phyloP scores from a whole-genome alignment of 2,113 vertebrate genomes.

The Pipa parva region DNA sequence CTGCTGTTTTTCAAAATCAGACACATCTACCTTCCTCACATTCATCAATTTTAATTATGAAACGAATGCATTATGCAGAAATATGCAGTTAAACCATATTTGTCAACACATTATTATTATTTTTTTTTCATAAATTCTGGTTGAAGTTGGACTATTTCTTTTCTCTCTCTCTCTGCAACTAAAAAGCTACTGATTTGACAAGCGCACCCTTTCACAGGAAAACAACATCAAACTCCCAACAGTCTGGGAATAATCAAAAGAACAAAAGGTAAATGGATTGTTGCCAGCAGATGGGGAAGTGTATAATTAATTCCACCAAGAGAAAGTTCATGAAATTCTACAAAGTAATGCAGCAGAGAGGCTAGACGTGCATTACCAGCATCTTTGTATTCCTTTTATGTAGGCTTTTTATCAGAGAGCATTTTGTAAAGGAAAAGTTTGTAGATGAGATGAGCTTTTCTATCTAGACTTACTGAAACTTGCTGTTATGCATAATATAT shows the following conservation, averaged over 20 bases:
- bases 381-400: background rate
- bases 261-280: conserved; percentile 27
- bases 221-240: conserved; percentile 31
- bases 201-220: conserved; percentile 26
- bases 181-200: conserved; percentile 18
- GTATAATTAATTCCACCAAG: conserved; percentile 26
- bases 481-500: no score
- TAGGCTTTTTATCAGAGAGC: background rate
- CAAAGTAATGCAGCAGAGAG: conserved; percentile 22
- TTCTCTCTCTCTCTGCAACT: conserved; percentile 1
- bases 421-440: no score
- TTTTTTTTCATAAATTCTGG: no score
- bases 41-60: no score
- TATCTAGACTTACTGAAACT: no score
- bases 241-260: conserved; percentile 38
- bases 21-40: no score
- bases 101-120: background rate
- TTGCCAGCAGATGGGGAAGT: conserved; percentile 40
- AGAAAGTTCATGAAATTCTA: conserved; percentile 32
- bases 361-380: background rate
- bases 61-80: no score
- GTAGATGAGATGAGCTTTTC: no score
- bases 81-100: background rate
- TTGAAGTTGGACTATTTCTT: conserved; percentile 17
- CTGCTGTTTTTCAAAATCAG: no score